Conservation (phyloP, 2,888 invertebrate species). For the Drosophila falleni region DNA sequence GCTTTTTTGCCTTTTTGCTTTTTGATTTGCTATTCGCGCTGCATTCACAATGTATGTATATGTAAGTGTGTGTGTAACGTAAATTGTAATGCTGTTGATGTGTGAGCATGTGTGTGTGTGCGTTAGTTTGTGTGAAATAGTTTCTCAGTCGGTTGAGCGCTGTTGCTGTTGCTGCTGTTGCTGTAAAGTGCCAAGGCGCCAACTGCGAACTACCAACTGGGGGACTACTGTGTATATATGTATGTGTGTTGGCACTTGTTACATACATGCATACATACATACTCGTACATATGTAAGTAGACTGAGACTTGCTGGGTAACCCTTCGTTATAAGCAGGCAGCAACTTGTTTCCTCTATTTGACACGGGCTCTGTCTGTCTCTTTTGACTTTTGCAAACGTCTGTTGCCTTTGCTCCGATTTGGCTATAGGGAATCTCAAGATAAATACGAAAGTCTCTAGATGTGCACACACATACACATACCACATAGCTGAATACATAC, state of each 20-base stretch:
- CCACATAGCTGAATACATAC: neutral
- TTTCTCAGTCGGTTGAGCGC: conserved; percentile 68
- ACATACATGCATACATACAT: conserved; percentile 41
- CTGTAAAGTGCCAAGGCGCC: conserved; percentile 70
- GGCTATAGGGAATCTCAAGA: conserved; percentile 56
- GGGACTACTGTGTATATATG: conserved; percentile 34
- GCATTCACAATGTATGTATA: conserved; percentile 44
- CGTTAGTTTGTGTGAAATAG: conserved; percentile 57
- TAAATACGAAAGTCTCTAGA: conserved; percentile 40
- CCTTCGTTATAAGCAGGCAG: conserved; percentile 50
- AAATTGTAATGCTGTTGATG: conserved; percentile 52
- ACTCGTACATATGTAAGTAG: conserved; percentile 21
- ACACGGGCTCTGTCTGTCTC: conserved; percentile 56
- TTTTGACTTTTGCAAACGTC: conserved; percentile 68
- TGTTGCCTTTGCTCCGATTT: conserved; percentile 58
- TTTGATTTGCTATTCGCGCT: conserved; percentile 37
- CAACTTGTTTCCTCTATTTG: conserved; percentile 81
- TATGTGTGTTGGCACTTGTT: conserved; percentile 50
- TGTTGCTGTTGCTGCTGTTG: conserved; percentile 28
- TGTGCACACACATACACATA: neutral
- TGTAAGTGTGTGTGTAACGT: conserved; percentile 37
- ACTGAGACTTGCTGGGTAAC: conserved; percentile 51
- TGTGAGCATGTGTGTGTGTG: conserved; percentile 31
- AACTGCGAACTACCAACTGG: conserved; percentile 57
- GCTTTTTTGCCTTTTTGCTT: conserved; percentile 45